Evolutionary conservation across 2,797 vertebrate genomes (phyloP).

Genomic region (Euphonia xanthogaster): DNA sequence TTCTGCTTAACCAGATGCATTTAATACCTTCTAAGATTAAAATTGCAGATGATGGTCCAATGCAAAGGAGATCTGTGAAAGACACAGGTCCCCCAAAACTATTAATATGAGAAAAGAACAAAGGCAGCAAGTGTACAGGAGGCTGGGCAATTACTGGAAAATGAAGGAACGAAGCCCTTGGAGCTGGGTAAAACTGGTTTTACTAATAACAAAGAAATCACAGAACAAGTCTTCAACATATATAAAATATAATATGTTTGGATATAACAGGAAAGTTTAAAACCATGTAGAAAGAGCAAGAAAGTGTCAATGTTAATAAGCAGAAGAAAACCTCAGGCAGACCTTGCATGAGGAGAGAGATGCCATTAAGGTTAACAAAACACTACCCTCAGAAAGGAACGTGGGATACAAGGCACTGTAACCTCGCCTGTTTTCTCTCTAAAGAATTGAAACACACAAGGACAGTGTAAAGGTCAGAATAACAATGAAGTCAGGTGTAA

Average conservation of each 20-base stretch:
- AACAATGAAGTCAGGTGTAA: not conserved
- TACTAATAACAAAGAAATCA: not conserved
- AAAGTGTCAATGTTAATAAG: not conserved
- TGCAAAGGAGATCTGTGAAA: not conserved
- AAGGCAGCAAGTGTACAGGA: not conserved
- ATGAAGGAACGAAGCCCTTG: not conserved
- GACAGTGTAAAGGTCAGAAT: not conserved
- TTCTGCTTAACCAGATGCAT: not conserved
- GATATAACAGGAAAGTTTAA: not conserved
- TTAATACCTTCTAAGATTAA: not conserved
- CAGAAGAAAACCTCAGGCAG: not conserved
- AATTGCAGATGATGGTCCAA: not conserved
- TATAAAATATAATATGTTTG: not conserved
- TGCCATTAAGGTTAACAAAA: not conserved
- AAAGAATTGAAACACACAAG: not conserved
- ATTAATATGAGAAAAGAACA: not conserved
- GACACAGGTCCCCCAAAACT: not conserved
- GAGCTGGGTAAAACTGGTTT: not conserved
- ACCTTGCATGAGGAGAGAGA: not conserved
- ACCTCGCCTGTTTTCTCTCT: not conserved
- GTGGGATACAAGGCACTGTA: not conserved
- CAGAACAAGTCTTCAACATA: not conserved
- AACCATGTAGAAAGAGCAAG: not conserved
- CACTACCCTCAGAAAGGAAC: not conserved
- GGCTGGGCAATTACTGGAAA: not conserved